phyloP scores from a whole-genome alignment of 1,140 invertebrate genomes.

The Contarinia nasturtii region DNA sequence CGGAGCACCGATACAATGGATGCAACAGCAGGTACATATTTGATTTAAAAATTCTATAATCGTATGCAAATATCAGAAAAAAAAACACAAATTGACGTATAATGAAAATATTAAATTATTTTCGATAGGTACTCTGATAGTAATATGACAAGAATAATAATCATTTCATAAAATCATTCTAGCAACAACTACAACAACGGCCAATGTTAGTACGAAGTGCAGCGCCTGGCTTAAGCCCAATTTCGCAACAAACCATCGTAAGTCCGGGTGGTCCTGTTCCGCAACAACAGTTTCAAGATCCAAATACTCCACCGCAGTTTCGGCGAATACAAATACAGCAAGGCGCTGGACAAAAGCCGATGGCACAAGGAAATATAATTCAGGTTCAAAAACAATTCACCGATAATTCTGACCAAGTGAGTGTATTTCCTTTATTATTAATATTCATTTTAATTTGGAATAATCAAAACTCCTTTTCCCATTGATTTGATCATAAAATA shows the following conservation, averaged over 20 bases:
- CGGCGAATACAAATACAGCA: slow-evolving; percentile 16
- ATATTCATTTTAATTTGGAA: slow-evolving; percentile 7
- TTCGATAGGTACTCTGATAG: too few species aligned
- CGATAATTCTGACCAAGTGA: slow-evolving; percentile 7
- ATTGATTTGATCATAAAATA: too few species aligned
- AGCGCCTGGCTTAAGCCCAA: slow-evolving; percentile 27
- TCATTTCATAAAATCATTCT: too few species aligned
- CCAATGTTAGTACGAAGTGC: slow-evolving; percentile 28
- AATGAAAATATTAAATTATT: too few species aligned
- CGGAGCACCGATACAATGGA: slow-evolving; percentile 30
- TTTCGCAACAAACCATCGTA: slow-evolving; percentile 14
- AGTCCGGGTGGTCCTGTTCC: slow-evolving; percentile 7
- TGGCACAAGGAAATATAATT: neutral
- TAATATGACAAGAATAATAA: too few species aligned
- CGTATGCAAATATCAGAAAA: too few species aligned
- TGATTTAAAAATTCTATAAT: too few species aligned
- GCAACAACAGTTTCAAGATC: neutral
- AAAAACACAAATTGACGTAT: too few species aligned
- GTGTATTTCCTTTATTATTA: too few species aligned
- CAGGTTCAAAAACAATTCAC: slow-evolving; percentile 7
- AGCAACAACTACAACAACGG: slow-evolving; percentile 12
- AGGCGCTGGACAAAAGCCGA: slow-evolving; percentile 1
- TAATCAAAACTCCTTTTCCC: slow-evolving; percentile 9
- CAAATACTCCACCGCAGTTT: slow-evolving; percentile 19
- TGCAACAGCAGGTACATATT: slow-evolving; percentile 31